A percentile compares a stretch with the other conserved stretches of the same genome.
Evolutionary conservation across 1,140 invertebrate genomes (phyloP).

Genomic region (Thrips palmi): DNA sequence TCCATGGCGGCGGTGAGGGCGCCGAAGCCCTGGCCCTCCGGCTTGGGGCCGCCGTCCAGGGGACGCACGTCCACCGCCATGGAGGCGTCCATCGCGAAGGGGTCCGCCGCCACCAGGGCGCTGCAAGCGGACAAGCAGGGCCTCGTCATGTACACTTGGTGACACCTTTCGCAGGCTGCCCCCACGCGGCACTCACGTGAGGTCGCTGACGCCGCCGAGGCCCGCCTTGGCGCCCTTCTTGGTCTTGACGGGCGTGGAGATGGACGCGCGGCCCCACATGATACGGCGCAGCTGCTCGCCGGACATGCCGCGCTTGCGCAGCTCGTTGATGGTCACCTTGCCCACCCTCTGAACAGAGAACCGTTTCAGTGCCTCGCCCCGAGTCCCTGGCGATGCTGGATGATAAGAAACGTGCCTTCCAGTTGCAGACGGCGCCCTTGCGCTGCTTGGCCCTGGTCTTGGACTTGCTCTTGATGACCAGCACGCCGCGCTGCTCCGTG

Average conservation of each 20-base stretch:
- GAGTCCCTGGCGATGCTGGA: neutral
- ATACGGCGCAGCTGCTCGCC: conserved; percentile 66
- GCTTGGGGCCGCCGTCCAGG: conserved; percentile 18
- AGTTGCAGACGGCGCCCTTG: conserved; percentile 89
- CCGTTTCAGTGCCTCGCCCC: no score
- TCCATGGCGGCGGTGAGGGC: conserved; percentile 58
- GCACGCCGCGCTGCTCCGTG: conserved; percentile 74
- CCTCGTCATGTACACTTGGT: no score
- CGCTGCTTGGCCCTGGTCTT: conserved; percentile 91
- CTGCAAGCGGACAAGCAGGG: no score
- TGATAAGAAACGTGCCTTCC: conserved; percentile 64
- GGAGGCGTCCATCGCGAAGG: no score
- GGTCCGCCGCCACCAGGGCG: no score
- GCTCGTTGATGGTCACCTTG: conserved; percentile 65
- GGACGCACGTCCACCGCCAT: no score
- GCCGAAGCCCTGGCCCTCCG: conserved; percentile 17
- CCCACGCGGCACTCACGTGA: no score
- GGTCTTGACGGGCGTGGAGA: conserved; percentile 67
- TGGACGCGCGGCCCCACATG: conserved; percentile 76
- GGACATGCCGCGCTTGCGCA: conserved; percentile 64
- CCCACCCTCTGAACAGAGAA: conserved; percentile 48
- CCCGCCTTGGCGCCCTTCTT: no score
- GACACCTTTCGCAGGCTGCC: no score
- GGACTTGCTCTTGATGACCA: conserved; percentile 94
- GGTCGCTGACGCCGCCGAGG: no score